phyloP scores from a whole-genome alignment of 2,888 invertebrate genomes.

The Andrena haemorrhoa region DNA sequence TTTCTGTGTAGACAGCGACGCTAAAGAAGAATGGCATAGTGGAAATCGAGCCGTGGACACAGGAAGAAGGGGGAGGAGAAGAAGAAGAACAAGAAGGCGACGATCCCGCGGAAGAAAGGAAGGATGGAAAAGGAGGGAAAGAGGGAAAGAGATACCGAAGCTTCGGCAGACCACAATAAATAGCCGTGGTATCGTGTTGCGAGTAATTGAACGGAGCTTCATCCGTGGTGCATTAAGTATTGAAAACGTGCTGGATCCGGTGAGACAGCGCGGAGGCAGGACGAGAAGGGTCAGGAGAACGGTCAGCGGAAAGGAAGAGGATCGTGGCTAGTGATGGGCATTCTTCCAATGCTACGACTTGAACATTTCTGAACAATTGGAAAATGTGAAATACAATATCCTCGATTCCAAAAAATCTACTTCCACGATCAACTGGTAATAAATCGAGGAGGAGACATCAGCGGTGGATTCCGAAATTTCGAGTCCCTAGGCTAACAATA shows the following conservation, averaged over 20 bases:
- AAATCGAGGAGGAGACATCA: too few relatives aligned
- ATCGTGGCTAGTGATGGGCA: conserved; percentile 13
- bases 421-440: too few relatives aligned
- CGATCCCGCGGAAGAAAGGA: conserved; percentile 19
- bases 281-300: conserved; percentile 35
- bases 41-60: conserved; percentile 33
- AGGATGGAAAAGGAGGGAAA: conserved; percentile 23
- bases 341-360: neutral
- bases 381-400: too few relatives aligned
- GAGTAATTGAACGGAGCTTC: conserved; percentile 81
- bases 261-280: conserved; percentile 40
- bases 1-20: conserved; percentile 25
- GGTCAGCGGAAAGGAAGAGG: conserved; percentile 48
- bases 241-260: conserved; percentile 73
- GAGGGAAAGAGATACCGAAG: conserved; percentile 41
- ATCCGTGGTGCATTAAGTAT: conserved; percentile 79
- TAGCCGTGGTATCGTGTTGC: conserved; percentile 81
- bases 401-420: too few relatives aligned
- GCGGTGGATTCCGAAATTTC: too few relatives aligned
- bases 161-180: conserved; percentile 80
- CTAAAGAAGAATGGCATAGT: conserved; percentile 38
- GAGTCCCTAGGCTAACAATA: too few relatives aligned
- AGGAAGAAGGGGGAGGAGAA: conserved; percentile 27
- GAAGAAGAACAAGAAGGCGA: conserved; percentile 22
- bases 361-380: too few relatives aligned